These are phyloP conservation scores for Luehdorfia chinensis DNA, from an alignment of 1,140 invertebrate genomes.

Conservation along the genomic window DNA sequence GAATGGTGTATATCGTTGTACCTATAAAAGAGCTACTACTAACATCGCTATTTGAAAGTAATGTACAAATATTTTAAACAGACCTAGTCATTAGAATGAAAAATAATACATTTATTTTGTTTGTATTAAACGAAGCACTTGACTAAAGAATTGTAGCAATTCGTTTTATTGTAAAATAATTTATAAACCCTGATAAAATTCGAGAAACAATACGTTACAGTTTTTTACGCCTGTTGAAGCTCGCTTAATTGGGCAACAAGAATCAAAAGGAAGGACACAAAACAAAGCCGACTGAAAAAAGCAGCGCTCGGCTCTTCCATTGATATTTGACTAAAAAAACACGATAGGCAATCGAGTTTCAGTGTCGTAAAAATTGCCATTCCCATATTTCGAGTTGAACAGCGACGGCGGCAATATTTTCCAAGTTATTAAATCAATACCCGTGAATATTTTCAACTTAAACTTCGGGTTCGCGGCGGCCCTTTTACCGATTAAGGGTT, in stretches of 20 bases:
- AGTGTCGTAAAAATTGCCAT: conserved; percentile 9
- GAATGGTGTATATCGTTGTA: too few relatives aligned
- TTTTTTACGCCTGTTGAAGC: conserved; percentile 15
- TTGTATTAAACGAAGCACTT: not conserved
- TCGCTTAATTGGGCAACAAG: conserved; percentile 16
- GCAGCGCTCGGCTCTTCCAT: not conserved
- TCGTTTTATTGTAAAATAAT: conserved; percentile 14
- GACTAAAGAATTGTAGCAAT: conserved; percentile 8
- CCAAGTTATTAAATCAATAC: conserved; percentile 11
- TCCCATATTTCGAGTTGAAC: conserved; percentile 1
- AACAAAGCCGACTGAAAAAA: conserved; percentile 13
- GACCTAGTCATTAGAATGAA: too few relatives aligned
- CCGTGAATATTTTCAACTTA: not conserved
- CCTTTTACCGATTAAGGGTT: not conserved
- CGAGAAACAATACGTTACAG: conserved; percentile 6
- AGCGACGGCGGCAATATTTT: conserved; percentile 1
- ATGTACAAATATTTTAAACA: too few relatives aligned
- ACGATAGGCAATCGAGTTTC: conserved; percentile 8
- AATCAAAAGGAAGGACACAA: conserved; percentile 8
- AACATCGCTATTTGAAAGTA: too few relatives aligned
- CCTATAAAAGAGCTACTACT: too few relatives aligned
- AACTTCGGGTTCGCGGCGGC: not conserved
- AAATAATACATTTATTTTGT: too few relatives aligned
- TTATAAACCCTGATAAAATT: too few relatives aligned
- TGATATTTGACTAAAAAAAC: conserved; percentile 17